A percentile compares a stretch with the other conserved stretches of the same genome.
phyloP scores from a whole-genome alignment of 2,888 invertebrate genomes.

The Steinernema carpocapsae region DNA sequence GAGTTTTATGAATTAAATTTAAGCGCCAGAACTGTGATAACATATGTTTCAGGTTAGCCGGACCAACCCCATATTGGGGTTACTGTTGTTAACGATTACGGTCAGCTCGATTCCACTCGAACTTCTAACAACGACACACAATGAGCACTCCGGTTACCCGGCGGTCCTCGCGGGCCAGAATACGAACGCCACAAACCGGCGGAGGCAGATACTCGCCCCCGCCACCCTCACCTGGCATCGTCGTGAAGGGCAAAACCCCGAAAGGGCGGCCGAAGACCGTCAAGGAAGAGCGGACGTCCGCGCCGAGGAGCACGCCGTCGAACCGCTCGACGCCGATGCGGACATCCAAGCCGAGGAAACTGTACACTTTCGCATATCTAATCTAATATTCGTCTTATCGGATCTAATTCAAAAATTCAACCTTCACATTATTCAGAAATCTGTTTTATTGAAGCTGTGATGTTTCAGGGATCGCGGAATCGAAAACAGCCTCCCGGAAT shows the following conservation, averaged over 20 bases:
- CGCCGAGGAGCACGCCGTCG: slow-evolving; percentile 11
- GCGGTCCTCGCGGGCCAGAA: slow-evolving; percentile 19
- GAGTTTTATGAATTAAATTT: slow-evolving; percentile 30
- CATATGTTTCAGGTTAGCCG: slow-evolving; percentile 22
- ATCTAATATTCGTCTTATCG: slow-evolving; percentile 7
- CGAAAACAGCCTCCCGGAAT: background rate
- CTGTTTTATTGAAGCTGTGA: no score
- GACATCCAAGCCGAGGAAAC: background rate
- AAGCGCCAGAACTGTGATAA: background rate
- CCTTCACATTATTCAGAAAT: no score
- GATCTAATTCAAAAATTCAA: background rate
- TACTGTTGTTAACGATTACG: background rate
- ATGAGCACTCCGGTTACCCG: slow-evolving; percentile 24
- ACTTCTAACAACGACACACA: background rate
- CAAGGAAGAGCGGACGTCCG: slow-evolving; percentile 5
- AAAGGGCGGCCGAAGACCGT: background rate
- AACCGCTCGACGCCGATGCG: slow-evolving; percentile 23
- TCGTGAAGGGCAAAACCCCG: background rate
- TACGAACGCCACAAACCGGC: background rate
- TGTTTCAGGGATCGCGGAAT: slow-evolving; percentile 4
- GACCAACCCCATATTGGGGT: slow-evolving; percentile 34
- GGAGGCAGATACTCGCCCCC: slow-evolving; percentile 27
- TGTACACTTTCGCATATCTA: background rate
- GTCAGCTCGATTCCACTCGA: background rate
- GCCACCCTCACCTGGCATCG: slow-evolving; percentile 7